Evolutionary conservation across 2,888 invertebrate genomes (phyloP).

Genomic region (Gibbula magus): DNA sequence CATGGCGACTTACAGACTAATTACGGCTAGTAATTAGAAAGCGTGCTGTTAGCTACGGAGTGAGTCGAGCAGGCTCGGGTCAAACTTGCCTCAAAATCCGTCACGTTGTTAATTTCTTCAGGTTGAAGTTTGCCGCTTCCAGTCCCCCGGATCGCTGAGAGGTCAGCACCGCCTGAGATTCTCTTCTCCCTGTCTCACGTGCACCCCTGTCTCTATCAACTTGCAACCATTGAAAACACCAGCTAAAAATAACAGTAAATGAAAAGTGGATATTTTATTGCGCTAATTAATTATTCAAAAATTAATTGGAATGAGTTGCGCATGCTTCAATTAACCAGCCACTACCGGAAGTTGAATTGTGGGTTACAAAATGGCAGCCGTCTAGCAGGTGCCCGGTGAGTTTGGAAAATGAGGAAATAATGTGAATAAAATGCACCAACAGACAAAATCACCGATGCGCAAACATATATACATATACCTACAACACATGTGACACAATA

Average conservation of each 20-base stretch:
- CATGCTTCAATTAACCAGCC: conserved; percentile 47
- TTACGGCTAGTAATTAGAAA: conserved; percentile 30
- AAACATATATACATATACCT: neutral
- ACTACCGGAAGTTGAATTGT: conserved; percentile 38
- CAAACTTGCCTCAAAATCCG: conserved; percentile 18
- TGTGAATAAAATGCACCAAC: neutral
- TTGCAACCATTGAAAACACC: conserved; percentile 10
- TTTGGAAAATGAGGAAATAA: conserved; percentile 3
- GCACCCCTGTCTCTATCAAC: neutral
- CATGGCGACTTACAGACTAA: conserved; percentile 29
- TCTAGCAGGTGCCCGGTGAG: conserved; percentile 18
- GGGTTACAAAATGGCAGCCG: conserved; percentile 35
- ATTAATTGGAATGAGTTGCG: conserved; percentile 51
- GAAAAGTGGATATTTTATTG: conserved; percentile 48
- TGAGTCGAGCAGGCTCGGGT: neutral
- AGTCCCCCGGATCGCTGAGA: conserved; percentile 5
- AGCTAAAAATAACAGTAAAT: conserved; percentile 38
- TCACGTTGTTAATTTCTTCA: conserved; percentile 18
- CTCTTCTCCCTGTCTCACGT: neutral
- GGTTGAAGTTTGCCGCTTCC: conserved; percentile 22
- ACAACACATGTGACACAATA: neutral
- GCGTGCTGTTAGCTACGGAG: conserved; percentile 16
- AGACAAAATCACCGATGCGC: neutral
- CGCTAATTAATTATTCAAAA: conserved; percentile 59
- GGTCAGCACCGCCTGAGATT: neutral